Conservation (phyloP, 2,888 invertebrate genomes). For the Heterodera filipjevi region DNA sequence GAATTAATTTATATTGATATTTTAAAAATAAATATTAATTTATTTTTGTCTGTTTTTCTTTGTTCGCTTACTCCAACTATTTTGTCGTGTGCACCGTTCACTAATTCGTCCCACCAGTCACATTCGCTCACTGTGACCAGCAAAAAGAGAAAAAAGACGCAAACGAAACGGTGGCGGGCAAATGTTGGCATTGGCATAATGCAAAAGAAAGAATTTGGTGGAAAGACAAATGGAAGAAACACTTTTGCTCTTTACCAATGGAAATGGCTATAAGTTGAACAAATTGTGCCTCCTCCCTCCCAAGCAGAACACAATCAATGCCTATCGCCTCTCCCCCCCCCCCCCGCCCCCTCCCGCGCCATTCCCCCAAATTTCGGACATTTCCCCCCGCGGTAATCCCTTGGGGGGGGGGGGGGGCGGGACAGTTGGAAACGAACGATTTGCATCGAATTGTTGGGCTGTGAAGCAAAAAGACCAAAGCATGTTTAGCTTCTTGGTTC, state of each 20-base stretch:
- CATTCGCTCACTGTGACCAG: neutral
- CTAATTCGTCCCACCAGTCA: slow-evolving; percentile 41
- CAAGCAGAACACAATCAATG: no score
- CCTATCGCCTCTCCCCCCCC: no score
- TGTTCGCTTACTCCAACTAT: slow-evolving; percentile 22
- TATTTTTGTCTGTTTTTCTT: slow-evolving; percentile 5
- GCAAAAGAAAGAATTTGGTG: neutral
- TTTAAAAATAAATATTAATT: neutral
- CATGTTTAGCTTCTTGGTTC: no score
- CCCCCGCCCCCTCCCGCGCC: no score
- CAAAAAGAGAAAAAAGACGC: neutral
- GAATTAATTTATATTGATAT: neutral
- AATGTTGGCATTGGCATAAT: neutral
- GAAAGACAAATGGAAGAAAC: neutral
- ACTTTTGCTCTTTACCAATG: no score
- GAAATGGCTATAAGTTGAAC: no score
- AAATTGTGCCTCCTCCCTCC: no score
- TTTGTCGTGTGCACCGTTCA: slow-evolving; percentile 31
- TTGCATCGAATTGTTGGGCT: neutral
- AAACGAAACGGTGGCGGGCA: neutral
- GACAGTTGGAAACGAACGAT: neutral
- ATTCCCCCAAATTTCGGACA: no score
- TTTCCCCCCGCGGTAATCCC: no score
- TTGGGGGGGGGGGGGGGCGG: neutral
- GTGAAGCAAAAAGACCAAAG: neutral